Conservation (phyloP, 1,140 invertebrate species). For the Venturia canescens region DNA sequence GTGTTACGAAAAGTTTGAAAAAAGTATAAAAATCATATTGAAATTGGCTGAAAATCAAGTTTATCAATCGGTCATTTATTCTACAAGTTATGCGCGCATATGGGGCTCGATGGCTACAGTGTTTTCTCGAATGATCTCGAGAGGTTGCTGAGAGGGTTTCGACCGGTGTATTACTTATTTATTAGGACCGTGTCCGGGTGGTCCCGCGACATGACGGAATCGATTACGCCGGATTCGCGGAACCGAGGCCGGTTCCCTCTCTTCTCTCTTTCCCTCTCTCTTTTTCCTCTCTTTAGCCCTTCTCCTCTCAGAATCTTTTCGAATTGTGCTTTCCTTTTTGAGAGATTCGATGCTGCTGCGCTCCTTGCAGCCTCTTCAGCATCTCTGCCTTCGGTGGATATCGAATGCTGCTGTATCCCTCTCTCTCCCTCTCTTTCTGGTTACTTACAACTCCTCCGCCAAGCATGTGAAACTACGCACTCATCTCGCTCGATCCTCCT, state of each 20-base stretch:
- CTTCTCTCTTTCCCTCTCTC: conserved; percentile 32
- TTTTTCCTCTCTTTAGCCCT: background rate
- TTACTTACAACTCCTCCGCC: conserved; percentile 19
- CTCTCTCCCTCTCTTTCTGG: conserved; percentile 37
- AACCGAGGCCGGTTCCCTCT: conserved; percentile 62
- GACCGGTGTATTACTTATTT: conserved; percentile 76
- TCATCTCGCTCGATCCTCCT: conserved; percentile 13
- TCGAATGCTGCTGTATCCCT: conserved; percentile 21
- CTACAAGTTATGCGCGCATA: background rate
- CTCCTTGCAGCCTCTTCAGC: conserved; percentile 26
- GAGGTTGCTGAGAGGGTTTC: conserved; percentile 35
- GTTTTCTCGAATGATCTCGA: conserved; percentile 7
- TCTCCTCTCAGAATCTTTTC: conserved; percentile 52
- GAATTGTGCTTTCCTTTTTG: conserved; percentile 59
- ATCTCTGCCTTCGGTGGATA: conserved; percentile 11
- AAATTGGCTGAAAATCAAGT: too few species aligned
- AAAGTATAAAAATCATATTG: too few species aligned
- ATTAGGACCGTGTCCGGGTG: conserved; percentile 75
- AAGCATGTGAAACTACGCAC: background rate
- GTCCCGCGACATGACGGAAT: conserved; percentile 77
- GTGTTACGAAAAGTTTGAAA: too few species aligned
- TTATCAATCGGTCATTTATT: background rate
- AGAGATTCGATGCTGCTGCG: conserved; percentile 39
- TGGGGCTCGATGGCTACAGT: background rate
- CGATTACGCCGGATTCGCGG: conserved; percentile 76